Percentiles rank a stretch among this genome's conserved stretches.
Evolutionary conservation across 2,888 invertebrate species (phyloP).

Genomic region (Uropetala carovei): DNA sequence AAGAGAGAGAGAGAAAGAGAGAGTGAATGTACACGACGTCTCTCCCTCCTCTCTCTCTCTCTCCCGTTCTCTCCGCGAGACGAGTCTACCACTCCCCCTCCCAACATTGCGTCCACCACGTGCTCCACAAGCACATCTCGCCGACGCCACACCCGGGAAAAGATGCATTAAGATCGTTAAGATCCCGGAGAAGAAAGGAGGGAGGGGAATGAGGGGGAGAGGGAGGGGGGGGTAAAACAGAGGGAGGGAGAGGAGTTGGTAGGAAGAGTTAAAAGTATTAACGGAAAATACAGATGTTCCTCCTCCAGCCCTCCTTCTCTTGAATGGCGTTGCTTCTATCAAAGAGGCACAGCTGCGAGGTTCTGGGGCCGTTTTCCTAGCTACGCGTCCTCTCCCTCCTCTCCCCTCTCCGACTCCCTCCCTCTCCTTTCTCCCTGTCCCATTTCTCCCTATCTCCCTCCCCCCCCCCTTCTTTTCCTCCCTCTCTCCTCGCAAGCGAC

Average conservation of each 20-base stretch:
- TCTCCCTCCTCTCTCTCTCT: no score
- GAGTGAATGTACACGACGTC: no score
- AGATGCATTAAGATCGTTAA: slow-evolving; percentile 54
- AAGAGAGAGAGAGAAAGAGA: no score
- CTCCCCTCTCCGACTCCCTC: neutral
- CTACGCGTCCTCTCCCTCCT: neutral
- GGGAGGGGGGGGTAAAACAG: slow-evolving; percentile 1
- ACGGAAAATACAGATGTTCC: slow-evolving; percentile 64
- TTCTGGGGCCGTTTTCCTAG: slow-evolving; percentile 49
- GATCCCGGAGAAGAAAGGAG: neutral
- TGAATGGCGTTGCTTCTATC: slow-evolving; percentile 48
- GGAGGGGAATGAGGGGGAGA: neutral
- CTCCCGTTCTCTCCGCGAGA: no score
- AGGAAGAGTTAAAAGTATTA: slow-evolving; percentile 47
- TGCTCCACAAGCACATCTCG: no score
- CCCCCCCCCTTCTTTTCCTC: neutral
- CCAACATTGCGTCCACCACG: no score
- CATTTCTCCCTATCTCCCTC: neutral
- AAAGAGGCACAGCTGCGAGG: slow-evolving; percentile 54
- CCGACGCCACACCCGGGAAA: neutral
- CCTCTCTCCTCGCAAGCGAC: no score
- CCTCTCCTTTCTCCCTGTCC: neutral
- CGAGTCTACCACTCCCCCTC: no score
- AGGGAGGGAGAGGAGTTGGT: neutral
- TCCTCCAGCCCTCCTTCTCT: slow-evolving; percentile 20